phyloP scores from a whole-genome alignment of 1,140 invertebrate species.

The Chymomyza costata region DNA sequence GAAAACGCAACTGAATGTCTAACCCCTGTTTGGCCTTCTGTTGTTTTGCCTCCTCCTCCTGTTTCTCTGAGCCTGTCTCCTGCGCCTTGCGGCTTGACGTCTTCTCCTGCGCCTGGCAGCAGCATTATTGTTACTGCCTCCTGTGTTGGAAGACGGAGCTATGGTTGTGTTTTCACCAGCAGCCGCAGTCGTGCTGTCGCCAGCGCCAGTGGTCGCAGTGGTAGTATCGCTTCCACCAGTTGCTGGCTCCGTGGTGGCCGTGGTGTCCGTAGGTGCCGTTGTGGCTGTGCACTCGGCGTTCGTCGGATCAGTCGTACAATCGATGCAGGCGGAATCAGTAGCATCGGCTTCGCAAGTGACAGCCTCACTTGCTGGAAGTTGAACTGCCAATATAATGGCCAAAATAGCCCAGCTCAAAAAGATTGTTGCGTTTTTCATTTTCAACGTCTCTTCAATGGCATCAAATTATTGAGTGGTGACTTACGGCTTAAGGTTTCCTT shows the following conservation, averaged over 20 bases:
- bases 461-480: too few relatives aligned
- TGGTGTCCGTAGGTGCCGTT: background rate
- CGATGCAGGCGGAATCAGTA: constrained; percentile 2
- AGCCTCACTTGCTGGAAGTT: constrained; percentile 8
- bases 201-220: too few relatives aligned
- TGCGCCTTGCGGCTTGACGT: background rate
- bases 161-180: too few relatives aligned
- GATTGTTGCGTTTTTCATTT: constrained; percentile 11
- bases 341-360: background rate
- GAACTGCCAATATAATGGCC: background rate
- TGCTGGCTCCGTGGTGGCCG: background rate
- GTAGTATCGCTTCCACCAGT: too few relatives aligned
- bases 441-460: too few relatives aligned
- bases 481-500: too few relatives aligned
- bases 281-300: background rate
- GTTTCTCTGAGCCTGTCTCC: too few relatives aligned
- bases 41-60: too few relatives aligned
- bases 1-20: too few relatives aligned
- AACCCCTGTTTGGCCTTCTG: too few relatives aligned
- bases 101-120: background rate
- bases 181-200: too few relatives aligned
- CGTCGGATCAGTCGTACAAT: background rate
- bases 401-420: constrained; percentile 3
- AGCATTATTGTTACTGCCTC: background rate
- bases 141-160: background rate